These are phyloP conservation scores for Echinarachnius parma DNA, from an alignment of 53 echinoderm and acorn worm genomes.

Conservation along the genomic window DNA sequence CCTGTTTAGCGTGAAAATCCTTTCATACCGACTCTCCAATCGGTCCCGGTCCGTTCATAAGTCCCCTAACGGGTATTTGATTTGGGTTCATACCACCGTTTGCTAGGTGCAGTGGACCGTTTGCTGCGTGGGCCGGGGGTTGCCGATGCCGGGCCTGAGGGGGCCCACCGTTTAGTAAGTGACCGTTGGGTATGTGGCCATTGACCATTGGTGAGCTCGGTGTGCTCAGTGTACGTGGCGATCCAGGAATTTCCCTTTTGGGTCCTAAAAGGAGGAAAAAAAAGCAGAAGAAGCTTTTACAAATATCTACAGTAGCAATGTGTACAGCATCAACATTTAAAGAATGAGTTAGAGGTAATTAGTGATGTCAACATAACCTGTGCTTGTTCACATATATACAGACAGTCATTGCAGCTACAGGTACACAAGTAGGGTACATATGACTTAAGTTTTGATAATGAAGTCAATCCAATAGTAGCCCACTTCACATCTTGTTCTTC, in stretches of 20 bases:
- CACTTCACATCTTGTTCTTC: too few species aligned
- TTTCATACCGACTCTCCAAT: constrained; percentile 41
- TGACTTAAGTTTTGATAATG: too few species aligned
- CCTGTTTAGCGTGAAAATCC: too few species aligned
- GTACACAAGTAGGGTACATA: too few species aligned
- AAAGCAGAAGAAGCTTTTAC: too few species aligned
- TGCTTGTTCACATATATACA: too few species aligned
- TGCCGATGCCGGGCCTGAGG: constrained; percentile 19
- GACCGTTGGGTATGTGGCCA: constrained; percentile 60
- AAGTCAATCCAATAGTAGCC: too few species aligned
- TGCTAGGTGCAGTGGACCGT: constrained; percentile 25
- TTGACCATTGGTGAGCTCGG: constrained; percentile 69
- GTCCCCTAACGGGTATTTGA: constrained; percentile 33
- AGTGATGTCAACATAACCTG: too few species aligned
- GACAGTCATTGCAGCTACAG: too few species aligned
- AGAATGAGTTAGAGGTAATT: too few species aligned
- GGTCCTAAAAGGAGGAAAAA: constrained; percentile 4
- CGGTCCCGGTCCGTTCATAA: constrained; percentile 44
- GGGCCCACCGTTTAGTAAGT: constrained; percentile 35
- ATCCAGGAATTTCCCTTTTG: constrained; percentile 16
- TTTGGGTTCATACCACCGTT: constrained; percentile 41
- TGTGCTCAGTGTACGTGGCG: constrained; percentile 43
- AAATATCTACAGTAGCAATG: too few species aligned
- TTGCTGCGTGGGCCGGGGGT: constrained; percentile 20
- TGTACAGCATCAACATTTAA: too few species aligned